Conservation (phyloP, 2,888 invertebrate genomes). For the Smittia sp. region DNA sequence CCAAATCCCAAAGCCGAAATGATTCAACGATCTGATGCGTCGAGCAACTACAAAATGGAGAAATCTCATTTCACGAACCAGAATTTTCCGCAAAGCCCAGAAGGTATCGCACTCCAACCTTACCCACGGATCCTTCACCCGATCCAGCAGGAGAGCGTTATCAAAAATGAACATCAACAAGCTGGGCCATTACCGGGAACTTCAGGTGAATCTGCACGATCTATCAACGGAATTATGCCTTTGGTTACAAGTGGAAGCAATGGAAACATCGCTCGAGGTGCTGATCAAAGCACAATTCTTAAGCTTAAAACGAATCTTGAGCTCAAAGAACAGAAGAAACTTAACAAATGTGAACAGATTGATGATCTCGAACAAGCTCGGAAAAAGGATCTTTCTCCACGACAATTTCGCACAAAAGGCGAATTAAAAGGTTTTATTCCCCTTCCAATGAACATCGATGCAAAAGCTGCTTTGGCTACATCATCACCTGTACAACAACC, state of each 20-base stretch:
- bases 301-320: slow-evolving; percentile 70
- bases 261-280: slow-evolving; percentile 54
- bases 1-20: slow-evolving; percentile 39
- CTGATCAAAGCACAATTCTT: slow-evolving; percentile 69
- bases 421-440: slow-evolving; percentile 65
- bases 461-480: neutral
- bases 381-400: slow-evolving; percentile 56
- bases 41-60: slow-evolving; percentile 24
- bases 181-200: slow-evolving; percentile 25
- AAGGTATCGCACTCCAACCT: slow-evolving; percentile 40
- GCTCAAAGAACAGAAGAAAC: slow-evolving; percentile 60
- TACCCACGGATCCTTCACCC: slow-evolving; percentile 37
- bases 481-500: neutral
- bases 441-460: slow-evolving; percentile 42
- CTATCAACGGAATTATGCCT: neutral
- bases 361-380: slow-evolving; percentile 47
- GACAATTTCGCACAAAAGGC: slow-evolving; percentile 77
- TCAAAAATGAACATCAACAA: slow-evolving; percentile 33
- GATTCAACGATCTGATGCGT: slow-evolving; percentile 41
- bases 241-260: slow-evolving; percentile 43
- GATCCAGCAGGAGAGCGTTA: slow-evolving; percentile 24
- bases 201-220: slow-evolving; percentile 19
- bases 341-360: slow-evolving; percentile 46
- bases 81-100: slow-evolving; percentile 42
- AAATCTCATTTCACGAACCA: slow-evolving; percentile 32